These are phyloP conservation scores for Heterodera filipjevi DNA, from an alignment of 2,888 invertebrate genomes.

Conservation along the genomic window DNA sequence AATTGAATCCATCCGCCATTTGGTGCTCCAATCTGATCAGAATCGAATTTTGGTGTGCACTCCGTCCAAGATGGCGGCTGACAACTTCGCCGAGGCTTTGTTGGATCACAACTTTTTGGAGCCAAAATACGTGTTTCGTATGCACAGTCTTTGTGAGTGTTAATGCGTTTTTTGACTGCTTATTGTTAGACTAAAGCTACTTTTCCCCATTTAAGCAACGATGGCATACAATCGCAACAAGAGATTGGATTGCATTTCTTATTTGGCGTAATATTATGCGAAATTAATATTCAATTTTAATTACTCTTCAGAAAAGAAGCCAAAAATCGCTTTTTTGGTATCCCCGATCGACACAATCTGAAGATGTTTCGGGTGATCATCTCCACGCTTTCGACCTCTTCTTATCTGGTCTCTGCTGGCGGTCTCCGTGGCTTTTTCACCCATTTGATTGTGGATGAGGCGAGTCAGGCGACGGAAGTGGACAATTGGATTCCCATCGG, in stretches of 20 bases:
- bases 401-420: conserved; percentile 37
- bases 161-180: background rate
- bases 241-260: conserved; percentile 30
- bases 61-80: conserved; percentile 42
- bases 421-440: conserved; percentile 45
- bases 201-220: conserved; percentile 23
- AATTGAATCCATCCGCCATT: conserved; percentile 32
- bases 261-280: conserved; percentile 30
- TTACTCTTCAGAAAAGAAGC: conserved; percentile 34
- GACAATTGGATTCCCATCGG: conserved; percentile 46
- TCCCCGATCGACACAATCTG: conserved; percentile 38
- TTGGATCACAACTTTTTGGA: conserved; percentile 27
- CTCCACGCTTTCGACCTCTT: conserved; percentile 37
- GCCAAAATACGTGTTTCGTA: conserved; percentile 36
- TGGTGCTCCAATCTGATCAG: conserved; percentile 30
- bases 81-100: conserved; percentile 35
- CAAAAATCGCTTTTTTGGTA: conserved; percentile 37
- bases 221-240: conserved; percentile 31
- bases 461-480: conserved; percentile 45
- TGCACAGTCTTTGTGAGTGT: conserved; percentile 30
- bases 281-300: conserved; percentile 12
- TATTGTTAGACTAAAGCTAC: background rate
- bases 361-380: conserved; percentile 43
- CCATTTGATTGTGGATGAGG: conserved; percentile 47
- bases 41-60: conserved; percentile 42